Evolutionary conservation across 2,113 vertebrate species (phyloP), one percentile per base, ranked within the genome.

Genomic region (Xiphophorus maculatus): DNA sequence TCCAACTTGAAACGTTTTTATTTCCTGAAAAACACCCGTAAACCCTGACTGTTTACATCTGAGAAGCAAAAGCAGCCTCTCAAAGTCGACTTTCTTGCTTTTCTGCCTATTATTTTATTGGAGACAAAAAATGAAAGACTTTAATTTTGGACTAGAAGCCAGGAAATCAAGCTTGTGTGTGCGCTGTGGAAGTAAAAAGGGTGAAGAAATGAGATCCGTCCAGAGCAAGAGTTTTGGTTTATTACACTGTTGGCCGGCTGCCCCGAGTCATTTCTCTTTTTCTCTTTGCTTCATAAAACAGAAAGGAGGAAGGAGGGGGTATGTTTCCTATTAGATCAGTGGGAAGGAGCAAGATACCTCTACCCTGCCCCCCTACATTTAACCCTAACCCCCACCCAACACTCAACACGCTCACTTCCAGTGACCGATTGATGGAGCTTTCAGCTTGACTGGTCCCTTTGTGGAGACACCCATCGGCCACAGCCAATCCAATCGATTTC

Each of bases 211-310:
- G 70, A 88, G 77, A 82, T 73, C 63, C 0, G 12, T 66, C 64
- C 73, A 48, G 77, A 80, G 68, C 71, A 75, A 85, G 85, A 87
- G 70, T 88, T 80, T 71, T 58, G 72, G 89, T 42, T 91, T 89
- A 89, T 88, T 88, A 84, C 74, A 0, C 63, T 84, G 77, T 80
- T 90, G 90, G 86, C 86, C 54, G 37, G 29, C 13, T 19, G 90
- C 88, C 88, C 71, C 66, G 72, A 87, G 82, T 78, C 80, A 79
- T 90, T 83, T 90, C 69, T 85, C 74, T 79, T 82, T 82, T 66
- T 85, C 73, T 88, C 60, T 85, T n/a, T 62, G 74, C 86, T 88
- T 90, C 80, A 85, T 87, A 89, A 85, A 92, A 73, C 76, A 54
- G 74, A 29, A 8, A 54, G 15, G 37, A 29, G 11, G 28, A 28